Evolutionary conservation across 2,888 invertebrate genomes (phyloP), one percentile per base, ranked within the genome.

Genomic region (Bombylius discolor): DNA sequence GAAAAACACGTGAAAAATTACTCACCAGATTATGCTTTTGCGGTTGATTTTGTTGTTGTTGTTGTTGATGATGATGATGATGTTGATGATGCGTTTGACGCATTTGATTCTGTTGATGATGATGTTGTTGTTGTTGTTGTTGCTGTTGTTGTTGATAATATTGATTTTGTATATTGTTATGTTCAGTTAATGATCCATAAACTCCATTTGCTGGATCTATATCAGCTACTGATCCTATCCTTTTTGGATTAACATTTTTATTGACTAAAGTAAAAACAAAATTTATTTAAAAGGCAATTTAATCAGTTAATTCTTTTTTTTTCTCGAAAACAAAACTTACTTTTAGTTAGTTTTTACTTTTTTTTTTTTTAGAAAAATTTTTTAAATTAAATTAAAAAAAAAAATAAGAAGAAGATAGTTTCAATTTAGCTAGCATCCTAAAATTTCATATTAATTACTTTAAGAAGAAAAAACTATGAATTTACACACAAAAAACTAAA

Each of bases 151-250:
- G 65, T 49, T 65, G 66, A 48, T 60, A 65, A 36, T 63, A 60
- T 53, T 63, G 64, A 56, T 64, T 64, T 68, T 77, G 65, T 72
- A 71, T 64, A 68, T 71, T 66, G 69, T 67, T 53, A 71, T 73
- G 62, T 75, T 62, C 62, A 23, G 61, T 60, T 47, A 69, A 59
- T 31, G 88, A 86, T 51, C 89, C 89, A 70, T 88, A 89, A 67
- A 88, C 83, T 61, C 91, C 89, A 74, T 89, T 94, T 54, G 96
- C 81, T 4, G 97, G 97, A 76, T 98, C 97, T 70, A 97, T 87
- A 72, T 96, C 95, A 39, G 89, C 85, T 61, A 96, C 89, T n/a
- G 92, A 90, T 5, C 93, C 93, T 67, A 93, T 87, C 67, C 83
- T 81, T 61, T 87, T 79, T 53, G 74, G 74, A 64, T 77, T 76